phyloP scores from a whole-genome alignment of 2,888 invertebrate genomes.

The Phragmatobia fuliginosa region DNA sequence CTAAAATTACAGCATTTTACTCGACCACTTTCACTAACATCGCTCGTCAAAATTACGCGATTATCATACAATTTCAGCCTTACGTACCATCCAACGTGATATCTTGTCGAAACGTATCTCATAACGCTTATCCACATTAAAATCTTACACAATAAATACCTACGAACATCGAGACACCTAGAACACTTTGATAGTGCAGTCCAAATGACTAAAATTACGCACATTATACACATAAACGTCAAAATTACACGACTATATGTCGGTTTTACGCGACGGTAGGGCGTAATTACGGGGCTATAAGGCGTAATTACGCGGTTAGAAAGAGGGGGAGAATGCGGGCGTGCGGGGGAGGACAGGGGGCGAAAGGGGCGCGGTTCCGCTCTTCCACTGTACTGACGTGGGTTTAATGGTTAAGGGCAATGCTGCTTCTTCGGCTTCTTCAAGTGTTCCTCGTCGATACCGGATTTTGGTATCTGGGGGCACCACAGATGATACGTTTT shows the following conservation, averaged over 20 bases:
- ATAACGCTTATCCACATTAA: conserved; percentile 29
- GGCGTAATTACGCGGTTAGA: conserved; percentile 24
- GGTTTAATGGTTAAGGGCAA: conserved; percentile 89
- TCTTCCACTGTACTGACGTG: conserved; percentile 80
- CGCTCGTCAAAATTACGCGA: conserved; percentile 19
- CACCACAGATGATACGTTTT: neutral
- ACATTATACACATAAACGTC: conserved; percentile 23
- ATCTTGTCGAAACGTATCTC: conserved; percentile 19
- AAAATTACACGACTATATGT: conserved; percentile 28
- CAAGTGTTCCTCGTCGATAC: conserved; percentile 93
- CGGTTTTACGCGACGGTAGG: conserved; percentile 22
- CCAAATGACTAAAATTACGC: conserved; percentile 30
- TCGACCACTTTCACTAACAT: conserved; percentile 20
- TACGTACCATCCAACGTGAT: conserved; percentile 20
- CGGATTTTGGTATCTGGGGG: conserved; percentile 75
- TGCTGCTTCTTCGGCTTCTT: conserved; percentile 92
- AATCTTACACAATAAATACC: conserved; percentile 32
- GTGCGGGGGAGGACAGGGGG: conserved; percentile 56
- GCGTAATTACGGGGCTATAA: conserved; percentile 23
- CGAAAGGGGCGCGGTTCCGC: conserved; percentile 62
- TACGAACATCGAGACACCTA: conserved; percentile 20
- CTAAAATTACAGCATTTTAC: conserved; percentile 14
- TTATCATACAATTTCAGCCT: conserved; percentile 18
- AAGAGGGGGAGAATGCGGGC: conserved; percentile 50
- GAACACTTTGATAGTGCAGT: conserved; percentile 42